Base-by-base conservation (phyloP, 92 coral and sea anemone genomes). In the Porites divaricata region DNA sequence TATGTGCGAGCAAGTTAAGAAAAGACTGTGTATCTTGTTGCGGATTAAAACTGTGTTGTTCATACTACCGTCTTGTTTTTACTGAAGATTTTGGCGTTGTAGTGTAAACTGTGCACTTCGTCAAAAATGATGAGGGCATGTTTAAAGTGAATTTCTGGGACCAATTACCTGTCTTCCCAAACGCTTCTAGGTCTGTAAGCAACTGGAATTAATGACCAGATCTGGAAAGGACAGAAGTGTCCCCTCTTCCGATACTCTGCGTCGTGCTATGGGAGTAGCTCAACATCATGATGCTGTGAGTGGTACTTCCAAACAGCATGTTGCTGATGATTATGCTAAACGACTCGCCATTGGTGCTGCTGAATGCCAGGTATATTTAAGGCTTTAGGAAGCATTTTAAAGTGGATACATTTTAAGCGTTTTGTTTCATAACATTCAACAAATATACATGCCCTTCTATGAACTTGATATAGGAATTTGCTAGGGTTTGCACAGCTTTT, bases 251-350 rank as follows among this genome's bases (percentile, higher is more conserved):
- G 93, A 92, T 69, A 66, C 79, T 63, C 89, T 97, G 28, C 93
- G 97, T 69, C 83, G 93, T n/a, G 99, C 99, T 52, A 86, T 97
- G 98, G 99, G 88, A 22, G 94, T 97, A 53, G 95, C 98, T 1
- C 99, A 97, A 58, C 99, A 97, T 74, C 99, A 97, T 73, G 99
- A 97, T 84, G 99, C 99, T 1, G 97, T 97, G 67, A 97, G 90
- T 81, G 99, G 99, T 21, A 97, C 99, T n/a, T 94, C 95, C 45
- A 95, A 93, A 70, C 99, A 95, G 83, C 98, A 97, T 81, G 99
- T 97, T 24, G 98, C 99, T 79, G 93, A 88, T 88, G 99, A 97
- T 87, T 97, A 97, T 66, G 99, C 98, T 6, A 95, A 97, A 75
- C 82, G 98, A 23, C 86, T 97, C 20, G 97, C 99, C 6, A 95